Evolutionary conservation across 2,113 vertebrate species (phyloP).

Genomic region (Halichoerus grypus): DNA sequence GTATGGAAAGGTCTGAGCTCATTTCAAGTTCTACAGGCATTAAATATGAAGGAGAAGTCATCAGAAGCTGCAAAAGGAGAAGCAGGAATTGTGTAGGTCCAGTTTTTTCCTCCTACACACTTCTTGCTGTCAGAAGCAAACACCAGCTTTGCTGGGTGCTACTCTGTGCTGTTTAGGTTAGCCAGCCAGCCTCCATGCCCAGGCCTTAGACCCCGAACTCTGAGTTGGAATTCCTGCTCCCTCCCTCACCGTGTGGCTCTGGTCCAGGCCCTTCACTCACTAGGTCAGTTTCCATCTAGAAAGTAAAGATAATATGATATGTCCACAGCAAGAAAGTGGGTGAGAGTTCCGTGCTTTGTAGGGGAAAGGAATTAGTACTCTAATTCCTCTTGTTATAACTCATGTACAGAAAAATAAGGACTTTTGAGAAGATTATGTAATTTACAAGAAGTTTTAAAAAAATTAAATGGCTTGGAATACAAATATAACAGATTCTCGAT

Average conservation of each 20-base stretch:
- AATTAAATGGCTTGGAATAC: not conserved
- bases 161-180: not conserved
- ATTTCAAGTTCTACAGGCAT: not conserved
- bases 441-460: not conserved
- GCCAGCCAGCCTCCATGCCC: not conserved
- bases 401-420: conserved; percentile 10
- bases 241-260: not conserved
- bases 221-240: not conserved
- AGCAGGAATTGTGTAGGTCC: not conserved
- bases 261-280: not conserved
- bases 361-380: not conserved
- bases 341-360: not conserved
- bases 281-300: not conserved
- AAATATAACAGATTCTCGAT: not conserved
- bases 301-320: conserved; percentile 7
- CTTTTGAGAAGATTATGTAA: not conserved
- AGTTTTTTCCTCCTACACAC: not conserved
- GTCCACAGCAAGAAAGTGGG: not conserved
- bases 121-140: not conserved
- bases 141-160: not conserved
- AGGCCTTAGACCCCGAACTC: not conserved
- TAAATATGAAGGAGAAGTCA: not conserved
- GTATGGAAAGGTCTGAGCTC: not conserved
- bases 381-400: conserved; percentile 20
- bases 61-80: not conserved